Base-by-base conservation (phyloP, 2,113 vertebrate species). In the Pogonocichla stellata region DNA sequence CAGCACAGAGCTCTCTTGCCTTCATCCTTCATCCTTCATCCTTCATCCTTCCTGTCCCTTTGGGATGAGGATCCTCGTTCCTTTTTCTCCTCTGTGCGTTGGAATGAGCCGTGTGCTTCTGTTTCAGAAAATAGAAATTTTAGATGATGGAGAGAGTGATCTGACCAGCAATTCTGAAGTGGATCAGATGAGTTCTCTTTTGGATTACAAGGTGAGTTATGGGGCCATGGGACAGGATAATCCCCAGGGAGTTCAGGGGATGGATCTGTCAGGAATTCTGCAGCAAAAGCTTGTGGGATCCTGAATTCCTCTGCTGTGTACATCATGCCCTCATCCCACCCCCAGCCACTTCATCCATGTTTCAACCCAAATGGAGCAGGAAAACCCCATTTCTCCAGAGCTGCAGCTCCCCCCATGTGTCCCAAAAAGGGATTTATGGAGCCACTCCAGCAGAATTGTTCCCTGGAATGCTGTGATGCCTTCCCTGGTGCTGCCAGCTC, bases 101-200 rank as follows among this genome's bases (percentile, higher is more conserved):
- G 13, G 4, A 22, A 71, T 88, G 56, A 80, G 13, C 26, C 19
- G 0, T 92, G 71, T 69, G 6, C 26, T 90, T 96, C 66, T 96
- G n/a, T 97, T 96, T 94, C 98, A 99, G 99, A 99, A 99, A 98
- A 98, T 99, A 80, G 99, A 99, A 98, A 98, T 99, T 51, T 98
- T 99, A 73, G 99, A 98, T 51, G 98, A 99, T 80, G 98, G 99
- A 86, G 98, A 98, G 97, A 98, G 98, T 67, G 98, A 99, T 56
- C 97, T 99, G 92, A 98, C 99, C 86, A 98, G 98, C 96, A 98
- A 98, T 90, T 99, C 98, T 61, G 98, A 99, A 96, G 97, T 99
- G 89, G 99, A 99, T 94, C 99, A 99, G 91, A 98, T 99, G 97
- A 99, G 99, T 89, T 98, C 98, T 93, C 97, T 99, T 72, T 94